phyloP scores from a whole-genome alignment of 2,888 invertebrate genomes.

The Ophion slaviceki region DNA sequence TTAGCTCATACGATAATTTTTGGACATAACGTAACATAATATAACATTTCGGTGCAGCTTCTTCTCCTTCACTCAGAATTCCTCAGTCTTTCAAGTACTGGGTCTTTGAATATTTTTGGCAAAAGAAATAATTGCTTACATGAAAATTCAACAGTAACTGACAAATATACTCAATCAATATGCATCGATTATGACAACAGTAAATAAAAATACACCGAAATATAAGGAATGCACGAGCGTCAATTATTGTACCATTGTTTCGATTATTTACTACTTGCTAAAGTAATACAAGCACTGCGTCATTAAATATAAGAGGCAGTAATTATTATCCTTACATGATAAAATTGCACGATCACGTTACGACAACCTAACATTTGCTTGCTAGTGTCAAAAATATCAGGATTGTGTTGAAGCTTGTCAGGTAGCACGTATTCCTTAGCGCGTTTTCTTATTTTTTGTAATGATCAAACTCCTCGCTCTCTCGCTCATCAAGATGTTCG shows the following conservation, averaged over 20 bases:
- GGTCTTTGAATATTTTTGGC: too few species aligned
- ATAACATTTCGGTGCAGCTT: too few species aligned
- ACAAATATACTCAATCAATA: too few species aligned
- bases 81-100: too few species aligned
- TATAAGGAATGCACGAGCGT: neutral
- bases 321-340: neutral
- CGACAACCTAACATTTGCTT: too few species aligned
- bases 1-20: too few species aligned
- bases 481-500: constrained; percentile 44
- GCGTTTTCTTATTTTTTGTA: constrained; percentile 59
- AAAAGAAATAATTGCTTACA: too few species aligned
- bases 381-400: too few species aligned
- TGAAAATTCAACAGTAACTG: too few species aligned
- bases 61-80: too few species aligned
- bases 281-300: neutral
- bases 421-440: constrained; percentile 19
- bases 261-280: neutral
- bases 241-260: neutral
- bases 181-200: neutral
- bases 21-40: too few species aligned
- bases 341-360: too few species aligned
- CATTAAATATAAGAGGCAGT: neutral
- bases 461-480: constrained; percentile 69
- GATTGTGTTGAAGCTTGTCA: neutral
- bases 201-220: neutral